A percentile compares a stretch with the other conserved stretches of the same genome.
These are phyloP conservation scores for Monochamus alternatus DNA, from an alignment of 2,888 invertebrate genomes.

Conservation along the genomic window DNA sequence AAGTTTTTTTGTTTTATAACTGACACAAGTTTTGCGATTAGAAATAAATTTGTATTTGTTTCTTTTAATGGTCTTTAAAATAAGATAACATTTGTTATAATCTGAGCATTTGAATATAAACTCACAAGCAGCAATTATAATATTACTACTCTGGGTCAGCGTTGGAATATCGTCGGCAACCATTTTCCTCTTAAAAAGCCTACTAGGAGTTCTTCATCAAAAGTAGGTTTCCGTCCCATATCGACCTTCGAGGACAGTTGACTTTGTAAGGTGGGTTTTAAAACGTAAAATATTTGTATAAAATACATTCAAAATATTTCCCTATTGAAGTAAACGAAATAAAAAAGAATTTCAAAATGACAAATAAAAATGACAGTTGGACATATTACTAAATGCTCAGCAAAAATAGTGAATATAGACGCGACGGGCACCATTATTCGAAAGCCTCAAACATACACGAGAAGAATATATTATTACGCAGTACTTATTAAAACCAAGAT, in stretches of 20 bases:
- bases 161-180: background rate
- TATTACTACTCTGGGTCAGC: constrained; percentile 7
- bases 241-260: background rate
- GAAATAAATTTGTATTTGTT: background rate
- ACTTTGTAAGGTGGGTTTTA: background rate
- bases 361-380: too few relatives aligned
- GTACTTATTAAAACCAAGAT: too few relatives aligned
- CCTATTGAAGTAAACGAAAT: background rate
- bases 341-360: background rate
- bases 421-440: background rate
- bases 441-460: background rate
- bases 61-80: constrained; percentile 9
- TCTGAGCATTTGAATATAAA: background rate
- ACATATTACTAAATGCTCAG: too few relatives aligned
- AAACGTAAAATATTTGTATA: background rate
- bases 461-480: too few relatives aligned
- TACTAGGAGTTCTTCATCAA: background rate
- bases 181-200: background rate
- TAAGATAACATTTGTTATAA: constrained; percentile 15
- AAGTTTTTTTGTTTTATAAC: background rate
- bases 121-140: constrained; percentile 14
- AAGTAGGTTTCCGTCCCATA: background rate
- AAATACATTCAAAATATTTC: background rate
- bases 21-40: background rate
- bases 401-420: too few relatives aligned